Base-by-base conservation (phyloP, 2,113 vertebrate species). In the Malurus cyaneus region DNA sequence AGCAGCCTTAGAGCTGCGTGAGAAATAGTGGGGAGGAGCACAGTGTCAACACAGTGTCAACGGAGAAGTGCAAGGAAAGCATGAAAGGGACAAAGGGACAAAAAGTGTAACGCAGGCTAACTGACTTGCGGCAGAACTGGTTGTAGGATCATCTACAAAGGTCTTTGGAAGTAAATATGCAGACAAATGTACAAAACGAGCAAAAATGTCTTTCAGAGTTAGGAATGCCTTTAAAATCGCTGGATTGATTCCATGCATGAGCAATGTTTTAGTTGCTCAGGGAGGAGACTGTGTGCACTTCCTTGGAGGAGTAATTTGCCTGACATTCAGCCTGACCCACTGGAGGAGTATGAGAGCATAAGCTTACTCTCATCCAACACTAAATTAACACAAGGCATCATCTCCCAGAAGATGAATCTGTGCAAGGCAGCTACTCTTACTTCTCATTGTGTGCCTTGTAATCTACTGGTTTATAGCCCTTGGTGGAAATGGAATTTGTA, bases 281-380 rank as follows among this genome's bases (percentile, higher is more conserved):
- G 91, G 96, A 94, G 88, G 86, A 93, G 80, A 32, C 69, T 15
- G 5, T 36, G 19, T 77, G 32, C 8, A 3, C 17, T 86, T 80
- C 71, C 62, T 92, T 1, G 5, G 82, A 73, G 42, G 86, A 91
- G 41, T 93, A 32, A 74, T 80, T 90, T 90, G 91, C 24, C 60
- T 88, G 79, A 93, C 60, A 39, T 83, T 78, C 59, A 83, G 86
- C 64, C 34, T 54, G 52, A 71, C 77, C 71, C 52, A 62, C 28
- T 73, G 61, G 72, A 90, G 80, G 64, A 80, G 76, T 56, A 88
- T 92, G 95, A 94, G 72, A 78, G 47, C 82, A 62, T 88, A 80
- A 80, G 32, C 88, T 96, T 93, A 86, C 86, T 94, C 80, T 93
- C 67, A 92, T 95, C 91, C 86, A 90, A 52, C 14, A 8, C 80